These are phyloP conservation scores for Punctoribates punctum DNA, from an alignment of 2,888 invertebrate genomes.

Conservation along the genomic window DNA sequence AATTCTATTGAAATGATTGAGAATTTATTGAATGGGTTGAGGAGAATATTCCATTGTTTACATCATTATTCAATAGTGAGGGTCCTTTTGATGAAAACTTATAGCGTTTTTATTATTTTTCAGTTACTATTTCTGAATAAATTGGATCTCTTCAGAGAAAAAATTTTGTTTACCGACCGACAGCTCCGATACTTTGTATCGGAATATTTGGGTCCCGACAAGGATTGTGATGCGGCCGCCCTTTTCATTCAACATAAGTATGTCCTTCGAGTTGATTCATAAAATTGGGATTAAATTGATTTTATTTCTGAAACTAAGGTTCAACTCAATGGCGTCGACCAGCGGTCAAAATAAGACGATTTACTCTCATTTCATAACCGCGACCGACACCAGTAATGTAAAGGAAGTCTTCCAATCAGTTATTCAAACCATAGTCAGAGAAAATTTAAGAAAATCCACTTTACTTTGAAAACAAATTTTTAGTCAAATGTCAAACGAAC, in stretches of 20 bases:
- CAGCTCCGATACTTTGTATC: constrained; percentile 57
- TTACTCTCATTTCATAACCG: constrained; percentile 66
- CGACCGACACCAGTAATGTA: constrained; percentile 65
- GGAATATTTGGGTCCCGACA: constrained; percentile 59
- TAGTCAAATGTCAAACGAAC: not conserved
- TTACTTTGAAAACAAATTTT: constrained; percentile 11
- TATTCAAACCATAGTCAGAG: constrained; percentile 64
- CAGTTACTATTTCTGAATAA: constrained; percentile 63
- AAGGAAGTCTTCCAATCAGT: constrained; percentile 65
- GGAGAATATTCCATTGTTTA: too few relatives aligned
- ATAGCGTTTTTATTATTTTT: constrained; percentile 13
- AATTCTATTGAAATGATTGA: too few relatives aligned
- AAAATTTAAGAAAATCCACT: constrained; percentile 61
- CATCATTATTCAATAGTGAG: too few relatives aligned
- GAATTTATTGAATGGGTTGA: too few relatives aligned
- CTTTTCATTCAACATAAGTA: constrained; percentile 60
- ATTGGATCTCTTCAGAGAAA: constrained; percentile 64
- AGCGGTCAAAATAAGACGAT: constrained; percentile 60
- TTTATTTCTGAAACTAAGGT: not conserved
- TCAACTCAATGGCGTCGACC: not conserved
- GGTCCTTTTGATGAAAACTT: too few relatives aligned
- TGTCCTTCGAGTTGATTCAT: constrained; percentile 50
- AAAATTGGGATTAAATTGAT: not conserved
- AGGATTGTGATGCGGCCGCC: constrained; percentile 63
- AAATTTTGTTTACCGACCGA: constrained; percentile 62